Conservation (phyloP, 2,113 vertebrate genomes). For the Marcusenius ussheri region DNA sequence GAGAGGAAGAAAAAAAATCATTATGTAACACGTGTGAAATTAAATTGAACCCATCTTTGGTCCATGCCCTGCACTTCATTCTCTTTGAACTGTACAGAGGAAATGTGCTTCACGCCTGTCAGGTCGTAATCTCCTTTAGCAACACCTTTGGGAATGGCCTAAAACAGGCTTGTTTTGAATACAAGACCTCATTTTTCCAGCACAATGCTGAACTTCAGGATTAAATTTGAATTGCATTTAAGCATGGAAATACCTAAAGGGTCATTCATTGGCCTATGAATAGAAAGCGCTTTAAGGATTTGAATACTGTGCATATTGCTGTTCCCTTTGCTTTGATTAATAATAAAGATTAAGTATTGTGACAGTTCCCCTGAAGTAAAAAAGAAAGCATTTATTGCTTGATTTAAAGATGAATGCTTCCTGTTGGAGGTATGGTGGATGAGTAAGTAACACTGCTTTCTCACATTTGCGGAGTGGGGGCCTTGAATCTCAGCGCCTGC, state of each 20-base stretch:
- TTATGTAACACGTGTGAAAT: conserved; percentile 37
- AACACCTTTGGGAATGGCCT: neutral
- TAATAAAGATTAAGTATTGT: neutral
- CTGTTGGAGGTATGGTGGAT: neutral
- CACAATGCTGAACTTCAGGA: neutral
- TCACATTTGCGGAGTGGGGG: neutral
- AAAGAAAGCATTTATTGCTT: neutral
- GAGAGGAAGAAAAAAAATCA: conserved; percentile 6
- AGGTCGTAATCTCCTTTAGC: neutral
- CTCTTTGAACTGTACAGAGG: neutral
- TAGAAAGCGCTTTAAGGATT: neutral
- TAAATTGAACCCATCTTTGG: conserved; percentile 27
- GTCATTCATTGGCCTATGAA: neutral
- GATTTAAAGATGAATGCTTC: neutral
- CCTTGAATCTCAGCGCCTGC: neutral
- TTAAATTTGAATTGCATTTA: neutral
- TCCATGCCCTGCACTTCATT: neutral
- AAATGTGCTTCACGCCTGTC: neutral
- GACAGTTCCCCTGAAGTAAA: neutral
- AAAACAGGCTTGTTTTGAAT: conserved; percentile 11
- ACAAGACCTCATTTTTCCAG: neutral
- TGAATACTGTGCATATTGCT: neutral
- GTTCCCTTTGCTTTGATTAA: neutral
- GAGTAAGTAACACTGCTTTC: neutral
- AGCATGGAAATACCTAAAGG: neutral